These are phyloP conservation scores for Sphaerodactylus townsendi DNA, from an alignment of 2,113 vertebrate species.

Conservation along the genomic window DNA sequence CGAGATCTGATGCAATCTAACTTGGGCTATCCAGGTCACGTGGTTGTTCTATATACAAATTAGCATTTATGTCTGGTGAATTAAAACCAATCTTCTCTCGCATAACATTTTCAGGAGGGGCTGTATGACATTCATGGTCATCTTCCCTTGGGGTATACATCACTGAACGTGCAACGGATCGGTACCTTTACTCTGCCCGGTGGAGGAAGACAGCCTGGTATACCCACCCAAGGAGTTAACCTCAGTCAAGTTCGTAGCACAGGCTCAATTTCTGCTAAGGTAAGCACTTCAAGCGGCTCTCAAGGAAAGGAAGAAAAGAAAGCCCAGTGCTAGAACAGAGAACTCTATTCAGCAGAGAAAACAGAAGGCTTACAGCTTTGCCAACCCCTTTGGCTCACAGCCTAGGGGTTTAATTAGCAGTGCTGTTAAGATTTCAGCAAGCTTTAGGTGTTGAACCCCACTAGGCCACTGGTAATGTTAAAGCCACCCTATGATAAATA, in stretches of 20 bases:
- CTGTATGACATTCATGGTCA: too few species aligned
- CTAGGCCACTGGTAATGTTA: background rate
- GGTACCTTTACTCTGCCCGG: too few species aligned
- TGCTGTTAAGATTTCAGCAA: background rate
- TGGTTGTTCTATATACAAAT: too few species aligned
- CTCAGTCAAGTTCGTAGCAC: constrained; percentile 36
- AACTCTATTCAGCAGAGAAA: background rate
- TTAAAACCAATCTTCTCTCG: too few species aligned
- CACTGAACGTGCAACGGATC: too few species aligned
- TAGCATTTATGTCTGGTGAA: too few species aligned
- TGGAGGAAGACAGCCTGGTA: background rate
- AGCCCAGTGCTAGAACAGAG: background rate
- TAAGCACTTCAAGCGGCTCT: constrained; percentile 63
- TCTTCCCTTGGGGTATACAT: background rate
- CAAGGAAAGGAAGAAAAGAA: constrained; percentile 6
- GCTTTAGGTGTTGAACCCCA: background rate
- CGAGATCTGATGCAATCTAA: too few species aligned
- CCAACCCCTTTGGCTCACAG: rapidly evolving
- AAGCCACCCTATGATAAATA: background rate
- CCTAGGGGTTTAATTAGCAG: rapidly evolving
- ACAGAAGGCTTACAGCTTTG: background rate
- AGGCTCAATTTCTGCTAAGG: constrained; percentile 59
- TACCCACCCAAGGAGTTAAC: background rate
- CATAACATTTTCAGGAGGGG: too few species aligned
- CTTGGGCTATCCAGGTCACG: too few species aligned